Conservation (phyloP, 2,888 invertebrate genomes). For the Drosophila kuntzei region DNA sequence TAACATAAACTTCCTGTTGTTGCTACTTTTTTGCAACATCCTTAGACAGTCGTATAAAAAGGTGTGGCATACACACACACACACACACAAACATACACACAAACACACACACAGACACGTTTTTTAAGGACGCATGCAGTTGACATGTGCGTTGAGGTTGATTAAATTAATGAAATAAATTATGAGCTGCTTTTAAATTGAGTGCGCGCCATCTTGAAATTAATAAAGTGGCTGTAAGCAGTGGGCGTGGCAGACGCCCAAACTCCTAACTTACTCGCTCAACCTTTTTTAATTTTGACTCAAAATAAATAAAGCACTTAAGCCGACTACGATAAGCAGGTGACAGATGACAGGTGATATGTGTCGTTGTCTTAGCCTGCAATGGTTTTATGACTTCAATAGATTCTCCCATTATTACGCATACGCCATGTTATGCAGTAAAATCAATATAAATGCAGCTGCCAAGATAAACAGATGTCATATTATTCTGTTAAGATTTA, state of each 20-base stretch:
- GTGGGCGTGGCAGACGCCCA: conserved; percentile 17
- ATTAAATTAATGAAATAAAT: conserved; percentile 82
- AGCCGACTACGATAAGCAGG: conserved; percentile 47
- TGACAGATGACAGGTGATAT: conserved; percentile 34
- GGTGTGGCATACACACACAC: conserved; percentile 58
- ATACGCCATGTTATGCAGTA: conserved; percentile 47
- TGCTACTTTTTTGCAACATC: conserved; percentile 49
- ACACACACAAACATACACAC: not conserved
- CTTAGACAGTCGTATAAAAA: conserved; percentile 44
- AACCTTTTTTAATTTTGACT: conserved; percentile 59
- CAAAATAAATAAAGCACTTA: conserved; percentile 64
- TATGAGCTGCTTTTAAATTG: conserved; percentile 74
- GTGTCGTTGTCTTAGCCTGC: conserved; percentile 35
- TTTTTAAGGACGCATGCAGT: conserved; percentile 61
- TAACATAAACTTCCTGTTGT: conserved; percentile 63
- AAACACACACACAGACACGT: not conserved
- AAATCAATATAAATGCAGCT: conserved; percentile 1
- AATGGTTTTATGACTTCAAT: conserved; percentile 42
- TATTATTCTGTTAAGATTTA: not conserved
- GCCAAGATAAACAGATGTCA: not conserved
- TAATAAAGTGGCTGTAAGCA: conserved; percentile 66
- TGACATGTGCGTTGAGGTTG: conserved; percentile 79
- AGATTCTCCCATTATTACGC: conserved; percentile 52
- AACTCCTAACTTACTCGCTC: not conserved
- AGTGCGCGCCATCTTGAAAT: conserved; percentile 80